A percentile compares a stretch with the other conserved stretches of the same genome.
Conservation (phyloP, 2,797 vertebrate genomes). For the Rhinella marina region DNA sequence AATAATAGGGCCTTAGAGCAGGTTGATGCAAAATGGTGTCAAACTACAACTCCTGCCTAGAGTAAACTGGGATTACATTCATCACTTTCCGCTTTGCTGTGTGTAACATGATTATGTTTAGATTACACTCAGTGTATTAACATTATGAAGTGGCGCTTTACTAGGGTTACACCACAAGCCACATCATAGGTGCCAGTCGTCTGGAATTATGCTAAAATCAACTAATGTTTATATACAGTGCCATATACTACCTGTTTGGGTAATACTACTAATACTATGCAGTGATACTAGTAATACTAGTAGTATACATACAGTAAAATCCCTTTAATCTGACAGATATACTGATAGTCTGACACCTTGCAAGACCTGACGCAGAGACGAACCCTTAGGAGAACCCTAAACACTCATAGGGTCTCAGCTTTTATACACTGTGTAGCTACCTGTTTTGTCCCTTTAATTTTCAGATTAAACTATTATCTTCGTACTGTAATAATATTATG, state of each 20-base stretch:
- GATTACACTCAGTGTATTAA: not conserved
- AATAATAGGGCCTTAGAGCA: not conserved
- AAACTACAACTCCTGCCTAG: slow-evolving; percentile 3
- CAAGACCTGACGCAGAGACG: no score
- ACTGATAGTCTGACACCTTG: no score
- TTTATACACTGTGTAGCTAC: no score
- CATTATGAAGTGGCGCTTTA: not conserved
- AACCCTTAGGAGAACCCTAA: no score
- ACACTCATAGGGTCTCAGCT: no score
- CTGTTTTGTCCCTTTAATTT: no score
- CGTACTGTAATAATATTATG: no score
- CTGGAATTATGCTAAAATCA: not conserved
- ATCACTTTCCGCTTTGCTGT: not conserved
- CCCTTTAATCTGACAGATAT: no score
- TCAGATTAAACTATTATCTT: no score
- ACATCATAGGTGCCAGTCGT: not conserved
- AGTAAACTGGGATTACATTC: slow-evolving; percentile 6
- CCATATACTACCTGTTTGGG: not conserved
- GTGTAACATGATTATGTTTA: slow-evolving; percentile 19
- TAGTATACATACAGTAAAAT: not conserved
- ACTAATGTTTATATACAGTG: not conserved
- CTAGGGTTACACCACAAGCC: slow-evolving; percentile 9
- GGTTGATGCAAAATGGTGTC: slow-evolving; percentile 9
- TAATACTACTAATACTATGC: not conserved
- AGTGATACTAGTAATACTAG: not conserved